phyloP scores from a whole-genome alignment of 2,888 invertebrate species.

The Anoncus sp. region DNA sequence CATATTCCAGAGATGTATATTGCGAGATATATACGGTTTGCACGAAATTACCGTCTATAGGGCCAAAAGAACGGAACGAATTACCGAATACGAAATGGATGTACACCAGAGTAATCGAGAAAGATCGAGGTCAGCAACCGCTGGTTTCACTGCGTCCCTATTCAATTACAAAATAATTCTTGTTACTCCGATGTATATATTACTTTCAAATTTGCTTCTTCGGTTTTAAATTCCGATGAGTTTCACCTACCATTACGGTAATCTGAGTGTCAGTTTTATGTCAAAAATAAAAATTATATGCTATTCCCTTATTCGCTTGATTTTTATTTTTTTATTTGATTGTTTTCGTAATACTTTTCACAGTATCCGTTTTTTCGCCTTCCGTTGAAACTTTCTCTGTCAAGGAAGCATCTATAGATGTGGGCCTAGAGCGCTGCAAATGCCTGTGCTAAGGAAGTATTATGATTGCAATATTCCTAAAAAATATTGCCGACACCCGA shows the following conservation, averaged over 20 bases:
- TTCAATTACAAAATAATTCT: conserved; percentile 38
- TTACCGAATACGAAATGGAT: conserved; percentile 46
- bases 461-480: too few relatives aligned
- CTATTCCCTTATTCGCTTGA: neutral
- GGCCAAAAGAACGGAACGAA: conserved; percentile 37
- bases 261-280: neutral
- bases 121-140: conserved; percentile 46
- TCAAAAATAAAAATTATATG: neutral
- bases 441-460: too few relatives aligned
- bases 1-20: conserved; percentile 30
- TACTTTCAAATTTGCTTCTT: conserved; percentile 8
- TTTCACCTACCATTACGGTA: neutral
- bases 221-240: conserved; percentile 6
- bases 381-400: too few relatives aligned
- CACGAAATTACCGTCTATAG: conserved; percentile 31
- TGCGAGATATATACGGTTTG: conserved; percentile 20
- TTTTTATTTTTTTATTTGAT: neutral
- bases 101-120: neutral
- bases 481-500: too few relatives aligned
- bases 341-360: neutral
- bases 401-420: too few relatives aligned
- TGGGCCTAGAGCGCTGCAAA: too few relatives aligned
- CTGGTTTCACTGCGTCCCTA: conserved; percentile 24
- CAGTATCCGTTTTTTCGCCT: neutral
- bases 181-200: neutral